These are phyloP conservation scores for Penaeus monodon DNA, from an alignment of 2,888 invertebrate genomes.

Conservation along the genomic window DNA sequence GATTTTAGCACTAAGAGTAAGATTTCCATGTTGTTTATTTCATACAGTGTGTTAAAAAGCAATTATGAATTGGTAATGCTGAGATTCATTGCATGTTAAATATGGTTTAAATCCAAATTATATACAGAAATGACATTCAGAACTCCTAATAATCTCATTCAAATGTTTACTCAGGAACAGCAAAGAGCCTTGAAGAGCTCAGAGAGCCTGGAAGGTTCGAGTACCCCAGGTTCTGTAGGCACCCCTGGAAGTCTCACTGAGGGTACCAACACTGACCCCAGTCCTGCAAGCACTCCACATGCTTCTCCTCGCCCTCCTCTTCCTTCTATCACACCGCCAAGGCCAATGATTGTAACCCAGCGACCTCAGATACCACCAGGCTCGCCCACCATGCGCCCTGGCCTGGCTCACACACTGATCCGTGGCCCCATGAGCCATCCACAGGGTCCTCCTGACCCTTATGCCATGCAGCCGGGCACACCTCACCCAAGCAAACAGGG, in stretches of 20 bases:
- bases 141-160: neutral
- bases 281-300: slow-evolving; percentile 51
- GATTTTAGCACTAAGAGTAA: too few species aligned
- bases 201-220: slow-evolving; percentile 38
- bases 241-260: slow-evolving; percentile 41
- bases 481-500: slow-evolving; percentile 38
- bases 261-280: slow-evolving; percentile 39
- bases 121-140: too few species aligned
- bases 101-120: too few species aligned
- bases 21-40: too few species aligned
- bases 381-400: slow-evolving; percentile 32
- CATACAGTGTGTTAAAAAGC: too few species aligned
- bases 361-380: slow-evolving; percentile 44
- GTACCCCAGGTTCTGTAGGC: slow-evolving; percentile 20
- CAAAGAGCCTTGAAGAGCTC: slow-evolving; percentile 51
- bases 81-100: too few species aligned
- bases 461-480: slow-evolving; percentile 35
- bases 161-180: slow-evolving; percentile 39
- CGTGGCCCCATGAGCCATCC: slow-evolving; percentile 36
- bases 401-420: slow-evolving; percentile 33
- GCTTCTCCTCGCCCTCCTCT: slow-evolving; percentile 50
- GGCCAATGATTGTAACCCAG: slow-evolving; percentile 44
- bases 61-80: too few species aligned
- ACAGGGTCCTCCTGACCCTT: slow-evolving; percentile 29
- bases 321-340: slow-evolving; percentile 52